Base-by-base conservation (phyloP, 2,888 invertebrate genomes). In the Rhodophaea formosa region DNA sequence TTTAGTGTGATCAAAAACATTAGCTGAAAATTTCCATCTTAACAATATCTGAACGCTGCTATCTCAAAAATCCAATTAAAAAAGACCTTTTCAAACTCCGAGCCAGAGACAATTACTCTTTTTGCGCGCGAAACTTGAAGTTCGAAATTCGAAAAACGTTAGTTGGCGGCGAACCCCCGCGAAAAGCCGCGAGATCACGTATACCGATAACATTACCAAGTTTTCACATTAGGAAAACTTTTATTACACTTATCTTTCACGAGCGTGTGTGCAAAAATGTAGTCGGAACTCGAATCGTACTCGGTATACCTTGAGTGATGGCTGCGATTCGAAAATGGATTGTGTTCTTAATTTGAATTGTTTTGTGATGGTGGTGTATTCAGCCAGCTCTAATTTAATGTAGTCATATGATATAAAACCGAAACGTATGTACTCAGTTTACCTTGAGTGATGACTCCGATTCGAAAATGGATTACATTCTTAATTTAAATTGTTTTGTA, bases 181-280 rank as follows among this genome's bases (percentile, higher is more conserved):
- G 84, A 86, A 85, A 86, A 86, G 84, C 84, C 86, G 75, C 65
- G 82, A 85, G 90, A 90, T 90, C 89, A 89, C 90, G 89, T 90
- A 86, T 84, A 72, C 85, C 86, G 89, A 90, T 90, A 90, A 88
- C 88, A 90, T 89, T 86, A 88, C 83, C 71, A 89, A 90, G 87
- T 90, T 90, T 89, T 79, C 81, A 77, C 89, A 88, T 90, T 90
- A 89, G 78, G 68, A 65, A 62, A 88, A 89, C 89, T 90, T 89
- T 90, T 89, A 89, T 88, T 89, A 89, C 88, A 86, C 84, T 88
- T 88, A 89, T 88, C 88, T 86, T 74, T 71, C 71, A 72, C 12
- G 30, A 46, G 55, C 55, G 64, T 68, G 74, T 72, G 77, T 65
- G 77, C 79, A 86, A 86, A 86, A 85, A 86, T 85, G 71, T 81